Base-by-base conservation (phyloP, 2,797 vertebrate species). In the Sebastes itinus region DNA sequence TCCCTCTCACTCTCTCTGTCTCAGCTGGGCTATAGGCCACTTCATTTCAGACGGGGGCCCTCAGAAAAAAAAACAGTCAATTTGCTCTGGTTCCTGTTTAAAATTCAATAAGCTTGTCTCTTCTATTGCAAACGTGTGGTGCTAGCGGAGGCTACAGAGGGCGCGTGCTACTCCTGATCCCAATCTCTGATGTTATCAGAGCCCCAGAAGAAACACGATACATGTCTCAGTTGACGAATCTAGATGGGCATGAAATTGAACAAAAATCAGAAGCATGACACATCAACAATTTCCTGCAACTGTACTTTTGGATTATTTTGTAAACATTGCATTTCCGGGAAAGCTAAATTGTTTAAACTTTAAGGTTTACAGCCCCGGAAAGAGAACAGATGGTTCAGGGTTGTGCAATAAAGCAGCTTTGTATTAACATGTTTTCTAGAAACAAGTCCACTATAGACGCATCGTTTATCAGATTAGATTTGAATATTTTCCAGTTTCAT, bases 101-200 rank as follows among this genome's bases (percentile, higher is more conserved):
- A 92, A 93, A 94, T 93, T 94, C 88, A 94, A 92, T 92, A 94
- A 93, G 92, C 68, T 85, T 82, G 89, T 89, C 79, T 91, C 74
- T 84, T 86, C 61, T 84, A 90, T 92, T 91, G 83, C 87, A 82
- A 81, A 85, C 77, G 83, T 67, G 70, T 90, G 84, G 88, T 82
- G 87, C 83, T 70, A 38, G 85, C 35, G 18, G 63, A 88, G 84
- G 89, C 89, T 78, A 35, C 86, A 86, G 88, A 88, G 88, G 77
- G 82, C 78, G 73, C 78, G 59, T 80, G 87, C 82, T 87, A 49
- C 88, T 82, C 75, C 90, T 88, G 92, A 94, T 94, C 88, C 75
- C 79, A 83, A 92, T 94, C 92, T 86, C 86, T 92, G 93, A 94
- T 94, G 83, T 82, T 92, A 94, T 94, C 94, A 42, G 79, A n/a